Conservation (phyloP, 2,888 invertebrate species). For the Cecidostiba fungosa region DNA sequence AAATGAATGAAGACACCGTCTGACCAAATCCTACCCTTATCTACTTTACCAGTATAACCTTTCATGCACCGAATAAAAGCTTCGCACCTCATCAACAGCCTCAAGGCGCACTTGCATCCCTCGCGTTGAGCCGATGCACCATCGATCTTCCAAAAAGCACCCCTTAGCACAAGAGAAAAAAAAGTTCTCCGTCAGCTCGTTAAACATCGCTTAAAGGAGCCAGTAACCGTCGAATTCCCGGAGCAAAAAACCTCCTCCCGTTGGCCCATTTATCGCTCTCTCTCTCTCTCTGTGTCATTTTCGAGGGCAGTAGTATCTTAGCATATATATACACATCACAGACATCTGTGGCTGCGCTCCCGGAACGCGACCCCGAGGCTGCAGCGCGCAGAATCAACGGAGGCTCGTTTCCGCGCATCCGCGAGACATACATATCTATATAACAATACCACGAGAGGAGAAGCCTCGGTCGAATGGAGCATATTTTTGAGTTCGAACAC, state of each 20-base stretch:
- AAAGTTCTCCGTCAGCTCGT: not conserved
- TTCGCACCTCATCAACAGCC: too few species aligned
- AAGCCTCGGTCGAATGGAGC: not conserved
- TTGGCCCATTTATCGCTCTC: not conserved
- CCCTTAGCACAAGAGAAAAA: not conserved
- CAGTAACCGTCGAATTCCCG: not conserved
- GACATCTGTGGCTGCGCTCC: not conserved
- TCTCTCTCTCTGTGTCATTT: not conserved
- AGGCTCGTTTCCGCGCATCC: too few species aligned
- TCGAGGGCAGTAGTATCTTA: not conserved
- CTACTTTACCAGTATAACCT: too few species aligned
- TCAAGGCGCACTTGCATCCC: too few species aligned
- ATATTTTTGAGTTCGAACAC: too few species aligned
- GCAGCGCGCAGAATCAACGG: not conserved
- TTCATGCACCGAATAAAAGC: too few species aligned
- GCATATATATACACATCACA: not conserved
- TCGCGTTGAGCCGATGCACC: not conserved
- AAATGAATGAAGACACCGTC: too few species aligned
- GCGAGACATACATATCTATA: too few species aligned
- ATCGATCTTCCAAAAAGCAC: not conserved
- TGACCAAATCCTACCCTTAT: too few species aligned
- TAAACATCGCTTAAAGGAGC: constrained; percentile 17
- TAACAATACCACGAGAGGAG: not conserved
- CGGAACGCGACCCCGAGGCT: not conserved
- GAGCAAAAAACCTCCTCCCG: not conserved